A percentile compares a stretch with the other conserved stretches of the same genome.
Evolutionary conservation across 2,113 vertebrate species (phyloP).

Genomic region (Microcebus murinus): DNA sequence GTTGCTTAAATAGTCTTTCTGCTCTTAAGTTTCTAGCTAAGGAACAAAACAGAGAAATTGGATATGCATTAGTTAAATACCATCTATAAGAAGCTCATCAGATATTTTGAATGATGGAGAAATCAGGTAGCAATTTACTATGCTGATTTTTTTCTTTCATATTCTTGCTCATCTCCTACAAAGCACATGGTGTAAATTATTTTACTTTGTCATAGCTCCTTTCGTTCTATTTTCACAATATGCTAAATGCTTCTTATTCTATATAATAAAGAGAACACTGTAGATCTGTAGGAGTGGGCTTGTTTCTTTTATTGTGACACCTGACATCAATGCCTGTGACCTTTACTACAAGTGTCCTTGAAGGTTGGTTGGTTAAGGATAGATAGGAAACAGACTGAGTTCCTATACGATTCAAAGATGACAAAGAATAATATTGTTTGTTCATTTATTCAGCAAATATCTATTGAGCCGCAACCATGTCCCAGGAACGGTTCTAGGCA

Average conservation of each 20-base stretch:
- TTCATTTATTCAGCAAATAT: background rate
- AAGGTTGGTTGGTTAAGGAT: background rate
- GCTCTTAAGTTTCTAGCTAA: background rate
- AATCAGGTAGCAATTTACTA: background rate
- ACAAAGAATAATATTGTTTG: background rate
- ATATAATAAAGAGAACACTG: background rate
- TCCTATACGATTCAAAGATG: background rate
- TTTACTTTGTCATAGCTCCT: background rate
- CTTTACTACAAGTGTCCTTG: background rate
- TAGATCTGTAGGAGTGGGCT: background rate
- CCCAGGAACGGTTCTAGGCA: background rate
- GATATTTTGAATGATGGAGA: conserved; percentile 1
- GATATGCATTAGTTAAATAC: background rate
- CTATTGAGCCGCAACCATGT: background rate
- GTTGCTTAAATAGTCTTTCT: background rate
- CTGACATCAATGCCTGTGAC: background rate
- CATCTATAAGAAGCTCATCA: background rate
- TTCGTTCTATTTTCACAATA: background rate
- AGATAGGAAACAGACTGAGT: background rate
- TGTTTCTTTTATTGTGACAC: background rate
- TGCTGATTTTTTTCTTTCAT: background rate
- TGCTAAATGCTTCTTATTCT: background rate
- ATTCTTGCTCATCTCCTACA: background rate
- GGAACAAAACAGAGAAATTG: conserved; percentile 9
- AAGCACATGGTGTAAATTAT: background rate